These are phyloP conservation scores for Cantharis rustica DNA, from an alignment of 2,888 invertebrate species.

Conservation along the genomic window DNA sequence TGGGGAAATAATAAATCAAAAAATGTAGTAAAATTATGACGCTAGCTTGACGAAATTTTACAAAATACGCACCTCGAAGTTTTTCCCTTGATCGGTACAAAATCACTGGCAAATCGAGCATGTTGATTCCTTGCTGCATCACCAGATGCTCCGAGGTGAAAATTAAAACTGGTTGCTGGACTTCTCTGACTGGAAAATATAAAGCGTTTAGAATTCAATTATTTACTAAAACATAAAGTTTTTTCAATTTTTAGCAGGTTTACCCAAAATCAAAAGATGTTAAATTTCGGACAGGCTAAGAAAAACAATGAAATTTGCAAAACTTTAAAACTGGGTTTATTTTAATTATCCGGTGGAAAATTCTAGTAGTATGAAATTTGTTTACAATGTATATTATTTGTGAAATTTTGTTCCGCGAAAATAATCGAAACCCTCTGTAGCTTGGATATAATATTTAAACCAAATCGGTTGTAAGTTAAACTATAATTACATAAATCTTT, in stretches of 20 bases:
- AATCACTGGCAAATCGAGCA: conserved; percentile 69
- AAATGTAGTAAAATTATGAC: neutral
- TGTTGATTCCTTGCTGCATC: conserved; percentile 68
- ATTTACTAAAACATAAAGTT: too few relatives aligned
- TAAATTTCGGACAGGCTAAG: too few relatives aligned
- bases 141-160: conserved; percentile 72
- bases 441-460: neutral
- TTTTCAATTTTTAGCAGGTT: too few relatives aligned
- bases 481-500: neutral
- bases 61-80: conserved; percentile 54
- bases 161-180: conserved; percentile 71
- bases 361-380: too few relatives aligned
- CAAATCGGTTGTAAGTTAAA: neutral
- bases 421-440: too few relatives aligned
- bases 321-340: too few relatives aligned
- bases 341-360: too few relatives aligned
- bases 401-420: too few relatives aligned
- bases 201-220: neutral
- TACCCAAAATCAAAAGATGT: too few relatives aligned
- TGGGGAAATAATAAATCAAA: neutral
- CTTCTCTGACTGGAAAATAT: conserved; percentile 63
- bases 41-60: neutral
- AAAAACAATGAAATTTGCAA: too few relatives aligned
- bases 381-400: too few relatives aligned
- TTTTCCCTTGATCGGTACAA: conserved; percentile 64